phyloP scores from a whole-genome alignment of 2,888 invertebrate species.

The Itoplectis maculator region DNA sequence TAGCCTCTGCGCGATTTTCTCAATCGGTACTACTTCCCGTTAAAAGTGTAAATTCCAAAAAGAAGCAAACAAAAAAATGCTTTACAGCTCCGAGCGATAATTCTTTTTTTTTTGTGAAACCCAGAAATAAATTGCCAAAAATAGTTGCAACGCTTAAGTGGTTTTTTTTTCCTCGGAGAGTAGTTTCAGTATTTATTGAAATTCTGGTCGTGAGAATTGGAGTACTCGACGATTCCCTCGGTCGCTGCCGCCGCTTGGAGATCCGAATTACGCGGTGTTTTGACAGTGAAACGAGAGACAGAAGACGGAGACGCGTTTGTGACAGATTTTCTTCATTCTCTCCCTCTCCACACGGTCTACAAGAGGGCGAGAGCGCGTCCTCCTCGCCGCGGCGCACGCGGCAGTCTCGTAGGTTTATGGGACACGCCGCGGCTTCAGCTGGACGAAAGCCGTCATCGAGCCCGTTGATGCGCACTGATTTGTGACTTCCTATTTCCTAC shows the following conservation, averaged over 20 bases:
- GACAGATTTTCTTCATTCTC: conserved; percentile 43
- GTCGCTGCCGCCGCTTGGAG: neutral
- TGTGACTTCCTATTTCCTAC: conserved; percentile 55
- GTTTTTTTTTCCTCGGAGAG: neutral
- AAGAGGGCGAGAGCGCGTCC: conserved; percentile 9
- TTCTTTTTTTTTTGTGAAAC: too few species aligned
- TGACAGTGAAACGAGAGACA: conserved; percentile 38
- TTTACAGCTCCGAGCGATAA: neutral
- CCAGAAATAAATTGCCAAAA: conserved; percentile 9
- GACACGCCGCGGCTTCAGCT: conserved; percentile 43
- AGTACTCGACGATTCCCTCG: conserved; percentile 11
- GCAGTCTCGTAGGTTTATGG: too few species aligned
- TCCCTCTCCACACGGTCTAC: conserved; percentile 7
- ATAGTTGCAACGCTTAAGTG: neutral
- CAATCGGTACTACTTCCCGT: conserved; percentile 8
- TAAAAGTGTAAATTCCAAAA: conserved; percentile 2
- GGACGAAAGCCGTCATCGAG: conserved; percentile 40
- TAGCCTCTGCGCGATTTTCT: conserved; percentile 13
- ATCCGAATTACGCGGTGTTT: conserved; percentile 43
- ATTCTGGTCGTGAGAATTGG: conserved; percentile 49
- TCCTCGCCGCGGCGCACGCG: too few species aligned
- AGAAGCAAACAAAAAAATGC: neutral
- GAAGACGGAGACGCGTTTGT: conserved; percentile 29
- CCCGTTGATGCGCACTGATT: conserved; percentile 47
- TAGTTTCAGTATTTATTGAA: conserved; percentile 22